A percentile compares a stretch with the other conserved stretches of the same genome.
These are phyloP conservation scores for Philonicus albiceps DNA, from an alignment of 2,888 invertebrate genomes.

Conservation along the genomic window DNA sequence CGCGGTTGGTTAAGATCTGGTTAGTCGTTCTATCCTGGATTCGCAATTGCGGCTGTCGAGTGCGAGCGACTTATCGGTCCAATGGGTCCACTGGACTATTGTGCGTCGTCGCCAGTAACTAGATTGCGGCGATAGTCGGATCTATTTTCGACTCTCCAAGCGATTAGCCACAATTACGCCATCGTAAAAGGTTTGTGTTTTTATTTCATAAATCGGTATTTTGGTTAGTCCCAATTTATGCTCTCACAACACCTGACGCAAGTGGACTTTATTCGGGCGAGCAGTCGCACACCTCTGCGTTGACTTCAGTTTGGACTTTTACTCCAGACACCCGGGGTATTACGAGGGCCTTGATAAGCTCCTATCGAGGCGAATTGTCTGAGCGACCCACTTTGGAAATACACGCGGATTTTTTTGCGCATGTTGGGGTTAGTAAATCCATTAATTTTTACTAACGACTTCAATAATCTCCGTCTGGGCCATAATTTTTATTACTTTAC, in stretches of 20 bases:
- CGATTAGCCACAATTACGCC: neutral
- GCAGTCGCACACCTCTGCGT: neutral
- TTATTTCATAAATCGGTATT: neutral
- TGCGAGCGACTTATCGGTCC: neutral
- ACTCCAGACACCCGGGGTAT: neutral
- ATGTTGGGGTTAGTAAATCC: neutral
- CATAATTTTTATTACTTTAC: neutral
- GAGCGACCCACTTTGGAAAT: neutral
- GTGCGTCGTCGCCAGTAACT: neutral
- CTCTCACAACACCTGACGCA: neutral
- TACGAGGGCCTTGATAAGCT: neutral
- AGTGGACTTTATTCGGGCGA: neutral
- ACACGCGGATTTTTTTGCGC: neutral
- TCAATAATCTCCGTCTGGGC: neutral
- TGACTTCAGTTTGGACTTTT: neutral
- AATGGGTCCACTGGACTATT: neutral
- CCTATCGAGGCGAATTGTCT: neutral
- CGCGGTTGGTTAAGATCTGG: slow-evolving; percentile 20
- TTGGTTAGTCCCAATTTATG: neutral
- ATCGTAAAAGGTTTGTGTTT: neutral
- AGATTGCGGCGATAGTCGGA: neutral
- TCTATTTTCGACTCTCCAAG: neutral
- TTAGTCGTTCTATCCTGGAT: neutral
- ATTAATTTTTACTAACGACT: neutral
- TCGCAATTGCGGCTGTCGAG: neutral